These are phyloP conservation scores for Liasis olivaceus DNA, from an alignment of 2,797 vertebrate genomes.

Conservation along the genomic window DNA sequence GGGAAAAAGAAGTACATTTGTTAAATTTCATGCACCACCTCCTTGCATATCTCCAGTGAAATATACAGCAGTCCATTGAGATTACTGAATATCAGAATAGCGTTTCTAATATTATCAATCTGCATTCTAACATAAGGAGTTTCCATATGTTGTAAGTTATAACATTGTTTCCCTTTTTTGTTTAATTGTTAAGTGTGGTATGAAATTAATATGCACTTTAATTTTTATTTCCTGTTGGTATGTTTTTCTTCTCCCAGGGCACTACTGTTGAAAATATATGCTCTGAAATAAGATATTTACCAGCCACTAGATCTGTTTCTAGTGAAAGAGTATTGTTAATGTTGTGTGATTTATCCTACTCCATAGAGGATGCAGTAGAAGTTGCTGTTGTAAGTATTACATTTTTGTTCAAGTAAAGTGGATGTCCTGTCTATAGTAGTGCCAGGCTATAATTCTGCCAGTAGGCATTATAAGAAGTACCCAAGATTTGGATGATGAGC, in stretches of 20 bases:
- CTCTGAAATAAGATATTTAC: conserved; percentile 89
- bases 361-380: conserved; percentile 83
- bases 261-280: conserved; percentile 93
- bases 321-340: conserved; percentile 84
- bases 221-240: background rate
- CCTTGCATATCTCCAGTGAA: background rate
- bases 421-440: background rate
- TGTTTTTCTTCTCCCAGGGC: conserved; percentile 77
- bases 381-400: conserved; percentile 88
- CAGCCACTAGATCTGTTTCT: conserved; percentile 83
- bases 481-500: background rate
- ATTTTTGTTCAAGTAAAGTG: background rate
- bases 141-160: background rate
- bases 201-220: background rate
- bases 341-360: conserved; percentile 86
- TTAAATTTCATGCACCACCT: background rate
- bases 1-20: background rate
- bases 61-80: background rate
- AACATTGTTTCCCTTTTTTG: background rate
- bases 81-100: background rate
- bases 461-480: background rate
- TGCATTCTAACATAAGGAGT: background rate
- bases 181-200: background rate
- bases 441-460: background rate
- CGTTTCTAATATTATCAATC: background rate